phyloP scores from a whole-genome alignment of 2,113 vertebrate species.

The Zosterops borbonicus region DNA sequence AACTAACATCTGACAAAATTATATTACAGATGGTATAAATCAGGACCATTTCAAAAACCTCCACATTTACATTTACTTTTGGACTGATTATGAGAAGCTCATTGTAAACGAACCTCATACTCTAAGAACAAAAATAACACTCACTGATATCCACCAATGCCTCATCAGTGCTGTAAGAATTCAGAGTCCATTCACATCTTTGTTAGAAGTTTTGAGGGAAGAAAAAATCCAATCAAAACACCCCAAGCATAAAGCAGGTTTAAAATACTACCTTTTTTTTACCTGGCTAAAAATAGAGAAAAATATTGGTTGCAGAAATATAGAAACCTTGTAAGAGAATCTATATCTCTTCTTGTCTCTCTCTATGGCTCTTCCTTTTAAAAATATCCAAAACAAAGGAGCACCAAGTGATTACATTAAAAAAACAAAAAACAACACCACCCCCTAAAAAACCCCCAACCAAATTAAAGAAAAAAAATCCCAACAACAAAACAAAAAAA shows the following conservation, averaged over 20 bases:
- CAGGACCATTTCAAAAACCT: neutral
- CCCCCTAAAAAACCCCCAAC: fast-evolving
- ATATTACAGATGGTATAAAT: neutral
- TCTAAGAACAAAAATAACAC: neutral
- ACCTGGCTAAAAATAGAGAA: neutral
- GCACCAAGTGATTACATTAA: neutral
- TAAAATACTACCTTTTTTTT: neutral
- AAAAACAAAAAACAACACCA: neutral
- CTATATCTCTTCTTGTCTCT: neutral
- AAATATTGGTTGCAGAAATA: neutral
- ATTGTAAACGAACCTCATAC: neutral
- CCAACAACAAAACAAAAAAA: neutral
- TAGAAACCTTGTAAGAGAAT: neutral
- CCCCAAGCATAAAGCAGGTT: neutral
- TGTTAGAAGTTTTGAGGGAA: neutral
- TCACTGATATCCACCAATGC: neutral
- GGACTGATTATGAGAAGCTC: neutral
- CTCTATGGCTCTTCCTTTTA: neutral
- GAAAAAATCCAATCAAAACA: neutral
- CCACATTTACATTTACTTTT: neutral
- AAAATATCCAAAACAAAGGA: neutral
- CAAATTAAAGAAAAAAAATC: neutral
- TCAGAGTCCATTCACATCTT: neutral
- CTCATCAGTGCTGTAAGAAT: neutral
- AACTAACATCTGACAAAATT: neutral